Evolutionary conservation across 2,113 vertebrate species (phyloP).

Genomic region (Rhea pennata): DNA sequence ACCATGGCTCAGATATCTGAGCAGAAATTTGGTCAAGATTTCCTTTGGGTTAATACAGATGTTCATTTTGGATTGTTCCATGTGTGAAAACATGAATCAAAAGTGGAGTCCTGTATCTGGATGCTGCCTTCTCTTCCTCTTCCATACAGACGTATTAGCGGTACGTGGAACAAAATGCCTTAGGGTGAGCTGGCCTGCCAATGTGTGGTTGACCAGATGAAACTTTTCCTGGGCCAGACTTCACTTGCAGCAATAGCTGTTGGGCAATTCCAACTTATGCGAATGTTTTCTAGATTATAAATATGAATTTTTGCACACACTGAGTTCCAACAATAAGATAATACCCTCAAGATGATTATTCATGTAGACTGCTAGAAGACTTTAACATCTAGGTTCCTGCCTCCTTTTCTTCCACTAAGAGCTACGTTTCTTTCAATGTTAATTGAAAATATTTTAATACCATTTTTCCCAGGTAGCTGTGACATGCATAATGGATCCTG

Average conservation of each 20-base stretch:
- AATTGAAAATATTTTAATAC: neutral
- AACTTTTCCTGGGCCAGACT: neutral
- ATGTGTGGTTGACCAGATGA: neutral
- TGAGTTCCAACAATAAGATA: neutral
- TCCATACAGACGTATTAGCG: neutral
- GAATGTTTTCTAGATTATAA: neutral
- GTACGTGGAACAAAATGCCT: neutral
- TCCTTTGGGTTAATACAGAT: neutral
- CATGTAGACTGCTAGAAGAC: neutral
- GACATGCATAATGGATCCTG: neutral
- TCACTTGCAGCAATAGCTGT: neutral
- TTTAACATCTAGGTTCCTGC: neutral
- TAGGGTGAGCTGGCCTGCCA: neutral
- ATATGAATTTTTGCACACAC: neutral
- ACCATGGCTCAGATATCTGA: neutral
- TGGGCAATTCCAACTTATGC: neutral
- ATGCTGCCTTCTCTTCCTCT: rapidly evolving
- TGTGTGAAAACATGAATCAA: neutral
- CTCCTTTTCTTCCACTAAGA: neutral
- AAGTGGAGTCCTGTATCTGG: neutral
- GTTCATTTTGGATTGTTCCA: neutral
- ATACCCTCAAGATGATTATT: neutral
- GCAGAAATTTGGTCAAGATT: neutral
- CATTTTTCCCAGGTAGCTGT: neutral
- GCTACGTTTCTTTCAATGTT: neutral